Conservation (phyloP, 2,797 vertebrate species). For the Columba guinea region DNA sequence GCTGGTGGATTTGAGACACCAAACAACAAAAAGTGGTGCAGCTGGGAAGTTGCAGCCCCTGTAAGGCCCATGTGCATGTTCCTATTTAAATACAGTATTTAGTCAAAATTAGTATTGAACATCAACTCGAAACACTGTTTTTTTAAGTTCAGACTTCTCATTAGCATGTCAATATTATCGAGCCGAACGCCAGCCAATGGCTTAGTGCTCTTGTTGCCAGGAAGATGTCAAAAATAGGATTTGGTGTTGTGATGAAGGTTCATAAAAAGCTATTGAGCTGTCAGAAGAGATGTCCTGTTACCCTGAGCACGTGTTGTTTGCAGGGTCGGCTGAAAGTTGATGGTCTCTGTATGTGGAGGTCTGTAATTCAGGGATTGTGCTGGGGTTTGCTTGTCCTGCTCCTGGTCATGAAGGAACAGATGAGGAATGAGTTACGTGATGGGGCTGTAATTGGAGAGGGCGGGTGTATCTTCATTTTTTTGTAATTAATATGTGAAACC, state of each 20-base stretch:
- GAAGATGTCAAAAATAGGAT: neutral
- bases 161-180: neutral
- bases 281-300: neutral
- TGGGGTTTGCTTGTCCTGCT: neutral
- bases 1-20: neutral
- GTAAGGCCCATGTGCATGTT: neutral
- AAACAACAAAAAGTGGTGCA: neutral
- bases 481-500: neutral
- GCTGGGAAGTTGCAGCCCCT: neutral
- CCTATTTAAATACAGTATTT: neutral
- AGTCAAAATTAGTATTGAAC: neutral
- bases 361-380: neutral
- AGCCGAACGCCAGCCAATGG: accelerated
- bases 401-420: neutral
- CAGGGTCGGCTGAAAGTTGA: neutral
- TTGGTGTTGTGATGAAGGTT: neutral
- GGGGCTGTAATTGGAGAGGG: neutral
- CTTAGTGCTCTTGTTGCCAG: neutral
- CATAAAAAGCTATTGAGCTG: neutral
- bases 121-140: neutral
- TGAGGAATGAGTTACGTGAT: neutral
- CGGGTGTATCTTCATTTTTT: neutral
- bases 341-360: neutral
- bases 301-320: neutral
- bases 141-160: neutral